Evolutionary conservation across 2,113 vertebrate genomes (phyloP).

Genomic region (Eclectus roratus): DNA sequence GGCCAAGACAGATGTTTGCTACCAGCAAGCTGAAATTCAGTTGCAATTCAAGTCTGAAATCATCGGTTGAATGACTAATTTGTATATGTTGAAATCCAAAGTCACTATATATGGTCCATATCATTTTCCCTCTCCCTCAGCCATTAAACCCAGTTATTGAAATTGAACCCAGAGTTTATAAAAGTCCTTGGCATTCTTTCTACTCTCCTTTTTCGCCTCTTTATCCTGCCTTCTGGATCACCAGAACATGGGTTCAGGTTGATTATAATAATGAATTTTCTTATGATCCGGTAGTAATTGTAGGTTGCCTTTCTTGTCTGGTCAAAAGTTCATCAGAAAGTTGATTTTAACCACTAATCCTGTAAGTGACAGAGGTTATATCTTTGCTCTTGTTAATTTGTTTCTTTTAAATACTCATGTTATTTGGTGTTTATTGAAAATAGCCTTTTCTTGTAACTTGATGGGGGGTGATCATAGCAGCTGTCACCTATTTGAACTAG

Average conservation of each 20-base stretch:
- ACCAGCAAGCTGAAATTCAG: background rate
- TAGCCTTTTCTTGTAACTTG: background rate
- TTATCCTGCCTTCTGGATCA: background rate
- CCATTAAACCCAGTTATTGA: background rate
- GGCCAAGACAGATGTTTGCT: background rate
- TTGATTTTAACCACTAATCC: background rate
- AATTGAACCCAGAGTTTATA: background rate
- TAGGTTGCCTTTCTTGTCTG: background rate
- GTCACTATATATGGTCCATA: background rate
- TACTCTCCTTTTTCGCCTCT: background rate
- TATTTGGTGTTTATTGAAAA: background rate
- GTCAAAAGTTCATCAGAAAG: background rate
- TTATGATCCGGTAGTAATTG: background rate
- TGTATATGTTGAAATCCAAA: background rate
- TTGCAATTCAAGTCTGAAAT: background rate
- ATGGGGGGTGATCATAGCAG: background rate
- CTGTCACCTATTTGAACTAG: background rate
- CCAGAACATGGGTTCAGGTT: background rate
- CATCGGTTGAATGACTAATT: background rate
- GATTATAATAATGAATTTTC: background rate
- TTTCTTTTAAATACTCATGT: background rate
- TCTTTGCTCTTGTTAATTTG: background rate
- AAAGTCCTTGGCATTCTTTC: background rate
- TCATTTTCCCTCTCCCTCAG: background rate
- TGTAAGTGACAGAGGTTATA: background rate